These are phyloP conservation scores for Yoshiicerus persimilis DNA, from an alignment of 1,140 invertebrate species.

Conservation along the genomic window DNA sequence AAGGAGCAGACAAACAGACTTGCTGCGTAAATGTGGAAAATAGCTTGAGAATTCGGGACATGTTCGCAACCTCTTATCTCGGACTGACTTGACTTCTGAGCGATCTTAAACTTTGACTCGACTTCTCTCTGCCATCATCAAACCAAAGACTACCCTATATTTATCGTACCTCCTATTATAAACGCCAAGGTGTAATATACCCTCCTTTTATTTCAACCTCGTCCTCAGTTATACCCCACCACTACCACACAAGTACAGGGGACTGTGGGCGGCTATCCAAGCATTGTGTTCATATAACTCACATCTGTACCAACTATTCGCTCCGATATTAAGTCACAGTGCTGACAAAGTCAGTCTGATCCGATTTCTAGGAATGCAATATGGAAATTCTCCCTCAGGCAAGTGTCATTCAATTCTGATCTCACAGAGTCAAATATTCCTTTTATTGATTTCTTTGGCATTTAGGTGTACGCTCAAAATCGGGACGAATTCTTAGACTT, in stretches of 20 bases:
- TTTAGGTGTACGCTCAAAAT: neutral
- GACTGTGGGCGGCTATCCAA: neutral
- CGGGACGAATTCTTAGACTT: neutral
- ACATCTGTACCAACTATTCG: neutral
- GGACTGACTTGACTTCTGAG: neutral
- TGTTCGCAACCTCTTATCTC: neutral
- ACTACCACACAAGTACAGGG: neutral
- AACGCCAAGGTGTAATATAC: neutral
- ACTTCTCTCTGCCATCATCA: neutral
- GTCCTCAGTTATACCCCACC: neutral
- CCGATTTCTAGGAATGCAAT: conserved; percentile 4
- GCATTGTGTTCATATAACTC: neutral
- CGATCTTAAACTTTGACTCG: neutral
- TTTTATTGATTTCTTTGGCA: neutral
- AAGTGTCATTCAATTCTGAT: neutral
- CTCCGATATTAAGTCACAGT: neutral
- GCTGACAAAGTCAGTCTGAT: neutral
- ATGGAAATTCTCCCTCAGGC: neutral
- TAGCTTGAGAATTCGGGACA: neutral
- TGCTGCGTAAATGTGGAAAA: neutral
- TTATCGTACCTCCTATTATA: neutral
- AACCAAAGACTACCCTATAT: neutral
- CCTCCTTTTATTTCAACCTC: neutral
- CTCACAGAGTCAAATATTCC: neutral
- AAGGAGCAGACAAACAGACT: neutral